Conservation (phyloP, 2,888 invertebrate genomes). For the Euclidia mi region DNA sequence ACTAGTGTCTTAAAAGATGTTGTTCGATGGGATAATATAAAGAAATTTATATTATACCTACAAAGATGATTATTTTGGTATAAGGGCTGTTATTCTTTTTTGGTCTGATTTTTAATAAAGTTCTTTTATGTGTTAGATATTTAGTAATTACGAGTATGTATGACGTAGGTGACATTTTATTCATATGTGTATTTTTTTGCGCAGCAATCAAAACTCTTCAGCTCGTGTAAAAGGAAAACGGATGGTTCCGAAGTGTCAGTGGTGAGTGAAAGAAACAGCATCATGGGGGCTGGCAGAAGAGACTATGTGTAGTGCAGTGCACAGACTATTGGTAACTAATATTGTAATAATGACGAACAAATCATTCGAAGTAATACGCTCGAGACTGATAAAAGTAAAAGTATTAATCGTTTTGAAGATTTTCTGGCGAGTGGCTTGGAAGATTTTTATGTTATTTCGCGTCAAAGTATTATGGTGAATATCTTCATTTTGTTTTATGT, state of each 20-base stretch:
- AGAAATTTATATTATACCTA: too few species aligned
- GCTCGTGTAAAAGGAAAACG: slow-evolving; percentile 77
- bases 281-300: slow-evolving; percentile 78
- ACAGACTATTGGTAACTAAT: slow-evolving; percentile 22
- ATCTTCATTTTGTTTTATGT: too few species aligned
- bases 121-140: too few species aligned
- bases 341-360: slow-evolving; percentile 9
- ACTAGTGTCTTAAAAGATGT: too few species aligned
- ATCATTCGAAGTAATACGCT: slow-evolving; percentile 54
- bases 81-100: too few species aligned
- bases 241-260: slow-evolving; percentile 83
- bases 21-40: too few species aligned
- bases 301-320: slow-evolving; percentile 79
- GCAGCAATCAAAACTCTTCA: slow-evolving; percentile 81
- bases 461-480: too few species aligned
- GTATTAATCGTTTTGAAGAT: slow-evolving; percentile 75
- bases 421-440: slow-evolving; percentile 56
- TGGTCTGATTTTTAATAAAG: too few species aligned
- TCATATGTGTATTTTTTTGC: slow-evolving; percentile 27
- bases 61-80: too few species aligned
- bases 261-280: slow-evolving; percentile 84
- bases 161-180: background rate
- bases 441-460: too few species aligned
- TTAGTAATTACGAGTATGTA: background rate
- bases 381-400: slow-evolving; percentile 84